Conservation (phyloP, 37 sponge, comb jelly and placozoan species). For the Dysidea cf. avara region DNA sequence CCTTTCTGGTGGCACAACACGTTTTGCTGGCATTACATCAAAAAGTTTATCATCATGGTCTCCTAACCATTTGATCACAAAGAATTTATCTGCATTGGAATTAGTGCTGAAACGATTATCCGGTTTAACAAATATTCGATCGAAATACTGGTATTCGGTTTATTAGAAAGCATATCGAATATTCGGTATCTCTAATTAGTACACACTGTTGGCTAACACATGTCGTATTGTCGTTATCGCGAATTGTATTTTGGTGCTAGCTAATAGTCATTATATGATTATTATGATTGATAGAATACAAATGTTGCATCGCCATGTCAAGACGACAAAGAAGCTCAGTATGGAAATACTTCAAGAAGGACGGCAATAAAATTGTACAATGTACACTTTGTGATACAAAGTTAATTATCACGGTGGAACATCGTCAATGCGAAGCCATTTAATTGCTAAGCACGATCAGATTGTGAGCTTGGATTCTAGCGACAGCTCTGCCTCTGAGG, state of each 20-base stretch:
- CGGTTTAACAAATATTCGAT: background rate
- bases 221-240: too few species aligned
- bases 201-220: too few species aligned
- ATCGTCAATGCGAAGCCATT: slow-evolving; percentile 10
- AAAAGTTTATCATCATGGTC: too few species aligned
- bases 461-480: too few species aligned
- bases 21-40: too few species aligned
- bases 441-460: background rate
- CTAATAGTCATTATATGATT: too few species aligned
- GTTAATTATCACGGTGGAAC: slow-evolving; percentile 10
- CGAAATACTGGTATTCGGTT: slow-evolving; percentile 1
- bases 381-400: slow-evolving; percentile 8
- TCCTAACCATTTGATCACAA: too few species aligned
- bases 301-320: background rate
- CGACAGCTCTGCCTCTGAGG: too few species aligned
- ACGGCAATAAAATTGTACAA: background rate
- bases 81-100: too few species aligned
- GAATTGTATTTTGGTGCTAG: too few species aligned
- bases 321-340: background rate
- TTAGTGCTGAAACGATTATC: slow-evolving; percentile 22
- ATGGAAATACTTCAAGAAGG: slow-evolving; percentile 9
- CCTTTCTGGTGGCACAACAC: too few species aligned
- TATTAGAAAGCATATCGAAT: background rate
- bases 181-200: background rate
- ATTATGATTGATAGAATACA: too few species aligned